A percentile compares a stretch with the other conserved stretches of the same genome.
phyloP scores from a whole-genome alignment of 2,113 vertebrate species.

The Forbesichthys agassizii region DNA sequence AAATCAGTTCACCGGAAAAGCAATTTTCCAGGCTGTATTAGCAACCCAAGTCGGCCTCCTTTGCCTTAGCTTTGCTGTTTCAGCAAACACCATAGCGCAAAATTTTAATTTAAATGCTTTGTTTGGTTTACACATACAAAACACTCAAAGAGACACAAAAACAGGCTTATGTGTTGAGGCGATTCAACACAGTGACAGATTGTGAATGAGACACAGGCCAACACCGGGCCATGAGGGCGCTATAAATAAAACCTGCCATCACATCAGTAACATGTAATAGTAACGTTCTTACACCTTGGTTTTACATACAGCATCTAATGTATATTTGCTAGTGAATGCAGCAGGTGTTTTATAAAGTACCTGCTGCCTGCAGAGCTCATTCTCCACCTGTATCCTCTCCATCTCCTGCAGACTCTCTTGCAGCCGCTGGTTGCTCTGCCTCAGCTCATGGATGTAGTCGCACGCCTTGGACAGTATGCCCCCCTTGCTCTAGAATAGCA shows the following conservation, averaged over 20 bases:
- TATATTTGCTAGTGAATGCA: conserved; percentile 19
- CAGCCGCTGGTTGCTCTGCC: conserved; percentile 86
- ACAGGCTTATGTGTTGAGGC: too few relatives aligned
- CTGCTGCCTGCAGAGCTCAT: conserved; percentile 87
- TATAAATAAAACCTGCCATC: too few relatives aligned
- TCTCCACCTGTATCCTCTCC: conserved; percentile 88
- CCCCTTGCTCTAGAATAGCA: conserved; percentile 83
- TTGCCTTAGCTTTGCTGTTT: conserved; percentile 33
- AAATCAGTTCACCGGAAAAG: conserved; percentile 37
- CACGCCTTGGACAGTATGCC: conserved; percentile 93
- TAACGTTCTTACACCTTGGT: too few relatives aligned
- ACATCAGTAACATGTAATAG: too few relatives aligned
- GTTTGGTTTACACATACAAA: too few relatives aligned
- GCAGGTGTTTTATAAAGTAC: conserved; percentile 53
- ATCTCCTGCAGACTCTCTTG: conserved; percentile 87
- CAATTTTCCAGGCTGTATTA: conserved; percentile 57
- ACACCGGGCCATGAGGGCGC: too few relatives aligned
- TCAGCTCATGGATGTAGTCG: conserved; percentile 89
- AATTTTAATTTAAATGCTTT: too few relatives aligned
- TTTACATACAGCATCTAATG: not conserved
- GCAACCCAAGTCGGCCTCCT: conserved; percentile 22
- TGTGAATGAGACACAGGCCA: too few relatives aligned
- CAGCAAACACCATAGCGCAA: conserved; percentile 10
- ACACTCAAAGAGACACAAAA: too few relatives aligned
- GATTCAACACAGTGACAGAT: too few relatives aligned